These are phyloP conservation scores for Zophobas morio DNA, from an alignment of 1,140 invertebrate species.

Conservation along the genomic window DNA sequence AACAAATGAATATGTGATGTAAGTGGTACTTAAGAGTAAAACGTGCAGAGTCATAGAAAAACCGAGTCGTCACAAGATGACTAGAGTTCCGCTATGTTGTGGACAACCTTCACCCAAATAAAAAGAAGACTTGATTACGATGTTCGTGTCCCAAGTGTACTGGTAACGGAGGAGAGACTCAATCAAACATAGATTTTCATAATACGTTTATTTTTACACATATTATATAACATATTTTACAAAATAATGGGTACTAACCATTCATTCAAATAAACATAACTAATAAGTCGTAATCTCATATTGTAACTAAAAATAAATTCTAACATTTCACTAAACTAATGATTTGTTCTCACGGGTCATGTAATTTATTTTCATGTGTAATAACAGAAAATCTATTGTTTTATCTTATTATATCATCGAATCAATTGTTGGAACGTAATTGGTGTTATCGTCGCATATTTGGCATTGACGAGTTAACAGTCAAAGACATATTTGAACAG, in stretches of 20 bases:
- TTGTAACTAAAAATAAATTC: constrained; percentile 38
- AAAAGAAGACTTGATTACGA: constrained; percentile 15
- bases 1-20: neutral
- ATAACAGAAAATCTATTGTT: constrained; percentile 20
- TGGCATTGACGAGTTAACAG: constrained; percentile 23
- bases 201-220: constrained; percentile 35
- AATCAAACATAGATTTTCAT: constrained; percentile 19
- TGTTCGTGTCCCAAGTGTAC: constrained; percentile 25
- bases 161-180: neutral
- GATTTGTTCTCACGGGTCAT: constrained; percentile 26
- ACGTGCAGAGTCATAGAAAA: constrained; percentile 34
- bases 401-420: constrained; percentile 33
- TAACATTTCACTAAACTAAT: constrained; percentile 19
- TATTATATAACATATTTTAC: constrained; percentile 38
- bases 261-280: constrained; percentile 23
- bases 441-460: constrained; percentile 27
- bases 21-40: constrained; percentile 21
- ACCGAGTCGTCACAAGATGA: constrained; percentile 27
- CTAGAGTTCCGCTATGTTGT: constrained; percentile 29
- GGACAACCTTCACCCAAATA: constrained; percentile 39
- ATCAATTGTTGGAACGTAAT: constrained; percentile 39
- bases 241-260: constrained; percentile 22
- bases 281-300: constrained; percentile 49
- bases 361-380: neutral
- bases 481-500: constrained; percentile 33